Conservation (phyloP, 2,888 invertebrate genomes). For the Oxyteleia sp. region DNA sequence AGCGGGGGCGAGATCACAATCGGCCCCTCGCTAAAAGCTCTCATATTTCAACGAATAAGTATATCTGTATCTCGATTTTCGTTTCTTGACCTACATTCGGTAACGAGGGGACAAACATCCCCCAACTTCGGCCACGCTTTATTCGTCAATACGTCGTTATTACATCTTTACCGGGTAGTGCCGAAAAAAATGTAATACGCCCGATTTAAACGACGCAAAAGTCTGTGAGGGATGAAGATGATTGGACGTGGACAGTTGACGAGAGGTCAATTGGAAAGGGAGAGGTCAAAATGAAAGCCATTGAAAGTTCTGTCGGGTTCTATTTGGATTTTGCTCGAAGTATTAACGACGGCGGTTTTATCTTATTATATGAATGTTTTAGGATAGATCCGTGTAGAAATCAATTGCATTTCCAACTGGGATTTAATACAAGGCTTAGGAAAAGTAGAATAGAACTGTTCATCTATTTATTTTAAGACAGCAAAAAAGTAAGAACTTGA, state of each 20-base stretch:
- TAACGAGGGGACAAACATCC: constrained; percentile 36
- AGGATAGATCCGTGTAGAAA: too few relatives aligned
- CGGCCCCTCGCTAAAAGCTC: constrained; percentile 45
- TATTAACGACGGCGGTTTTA: too few relatives aligned
- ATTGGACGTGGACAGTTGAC: too few relatives aligned
- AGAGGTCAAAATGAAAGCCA: too few relatives aligned
- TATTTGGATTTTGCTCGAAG: too few relatives aligned
- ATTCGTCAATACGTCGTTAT: constrained; percentile 56
- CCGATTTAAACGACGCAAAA: constrained; percentile 42
- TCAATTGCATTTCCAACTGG: too few relatives aligned
- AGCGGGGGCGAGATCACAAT: constrained; percentile 45
- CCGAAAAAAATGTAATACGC: constrained; percentile 20
- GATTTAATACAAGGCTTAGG: too few relatives aligned
- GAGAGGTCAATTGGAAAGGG: constrained; percentile 14
- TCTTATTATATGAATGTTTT: too few relatives aligned
- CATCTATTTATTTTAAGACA: too few relatives aligned
- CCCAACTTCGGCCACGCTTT: constrained; percentile 14
- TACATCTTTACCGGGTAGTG: constrained; percentile 13
- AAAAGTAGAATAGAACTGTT: too few relatives aligned
- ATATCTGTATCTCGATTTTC: constrained; percentile 60
- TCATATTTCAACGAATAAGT: constrained; percentile 38
- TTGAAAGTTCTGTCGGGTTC: too few relatives aligned
- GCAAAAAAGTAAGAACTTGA: too few relatives aligned
- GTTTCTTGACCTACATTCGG: constrained; percentile 66
- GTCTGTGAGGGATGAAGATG: neutral